Percentiles rank a stretch among this genome's conserved stretches.
phyloP scores from a whole-genome alignment of 2,797 vertebrate species.

The Peromyscus attwateri region DNA sequence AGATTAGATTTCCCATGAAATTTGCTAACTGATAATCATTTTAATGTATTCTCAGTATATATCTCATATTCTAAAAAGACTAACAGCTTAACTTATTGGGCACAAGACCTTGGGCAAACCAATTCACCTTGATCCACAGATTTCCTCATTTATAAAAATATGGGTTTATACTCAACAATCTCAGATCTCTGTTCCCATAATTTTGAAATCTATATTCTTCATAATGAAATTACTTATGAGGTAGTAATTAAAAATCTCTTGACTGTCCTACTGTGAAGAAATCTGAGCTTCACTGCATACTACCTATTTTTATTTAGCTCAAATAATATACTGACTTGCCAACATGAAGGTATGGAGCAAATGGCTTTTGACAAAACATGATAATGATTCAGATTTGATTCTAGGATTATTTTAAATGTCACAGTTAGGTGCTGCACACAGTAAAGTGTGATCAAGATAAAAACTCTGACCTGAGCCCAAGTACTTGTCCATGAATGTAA shows the following conservation, averaged over 20 bases:
- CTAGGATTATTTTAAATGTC: slow-evolving; percentile 49
- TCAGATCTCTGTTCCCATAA: background rate
- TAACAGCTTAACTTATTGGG: background rate
- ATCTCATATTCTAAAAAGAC: background rate
- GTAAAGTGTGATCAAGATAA: background rate
- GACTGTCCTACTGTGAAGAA: background rate
- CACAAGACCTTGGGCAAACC: background rate
- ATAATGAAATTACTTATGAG: background rate
- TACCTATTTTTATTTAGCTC: background rate
- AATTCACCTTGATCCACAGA: background rate
- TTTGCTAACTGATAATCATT: background rate
- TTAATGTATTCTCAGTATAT: background rate
- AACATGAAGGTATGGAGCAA: slow-evolving; percentile 43
- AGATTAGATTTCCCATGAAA: slow-evolving; percentile 62
- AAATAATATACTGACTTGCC: slow-evolving; percentile 18
- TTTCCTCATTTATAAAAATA: slow-evolving; percentile 20
- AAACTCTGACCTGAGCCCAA: background rate
- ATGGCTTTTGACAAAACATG: background rate
- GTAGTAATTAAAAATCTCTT: background rate
- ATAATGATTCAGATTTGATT: slow-evolving; percentile 19
- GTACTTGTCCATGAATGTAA: slow-evolving; percentile 8
- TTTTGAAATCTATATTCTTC: background rate
- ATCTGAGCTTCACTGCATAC: background rate
- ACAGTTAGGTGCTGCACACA: background rate
- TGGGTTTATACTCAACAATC: background rate